Conservation (phyloP, 2,888 invertebrate genomes). For the Taenaris catops region DNA sequence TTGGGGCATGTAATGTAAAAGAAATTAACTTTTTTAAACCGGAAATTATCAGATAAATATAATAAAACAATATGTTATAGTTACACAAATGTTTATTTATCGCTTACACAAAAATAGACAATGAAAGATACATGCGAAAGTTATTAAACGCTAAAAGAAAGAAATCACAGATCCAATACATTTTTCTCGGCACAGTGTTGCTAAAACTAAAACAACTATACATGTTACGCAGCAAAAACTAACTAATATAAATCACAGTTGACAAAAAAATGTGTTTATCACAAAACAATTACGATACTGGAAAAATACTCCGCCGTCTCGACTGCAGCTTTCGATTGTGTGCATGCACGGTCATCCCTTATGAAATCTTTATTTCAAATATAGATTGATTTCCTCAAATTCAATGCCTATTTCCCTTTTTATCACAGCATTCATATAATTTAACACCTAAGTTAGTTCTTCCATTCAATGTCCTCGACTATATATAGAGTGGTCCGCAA, state of each 20-base stretch:
- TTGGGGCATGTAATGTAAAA: too few relatives aligned
- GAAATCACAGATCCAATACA: conserved; percentile 73
- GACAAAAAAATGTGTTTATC: conserved; percentile 57
- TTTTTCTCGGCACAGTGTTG: conserved; percentile 34
- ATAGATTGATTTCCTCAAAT: conserved; percentile 34
- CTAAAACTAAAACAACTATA: conserved; percentile 31
- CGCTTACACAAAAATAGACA: conserved; percentile 63
- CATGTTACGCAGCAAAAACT: conserved; percentile 38
- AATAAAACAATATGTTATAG: conserved; percentile 35
- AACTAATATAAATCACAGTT: conserved; percentile 58
- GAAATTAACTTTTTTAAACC: too few relatives aligned
- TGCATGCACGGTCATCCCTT: conserved; percentile 34
- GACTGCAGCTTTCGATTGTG: conserved; percentile 47
- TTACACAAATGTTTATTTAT: conserved; percentile 71
- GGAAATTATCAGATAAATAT: neutral
- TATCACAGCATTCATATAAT: conserved; percentile 62
- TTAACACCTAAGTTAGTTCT: conserved; percentile 34
- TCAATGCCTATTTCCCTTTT: conserved; percentile 36
- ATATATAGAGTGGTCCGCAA: conserved; percentile 45
- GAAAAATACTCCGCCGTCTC: conserved; percentile 34
- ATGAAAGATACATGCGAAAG: conserved; percentile 53
- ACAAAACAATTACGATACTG: conserved; percentile 37
- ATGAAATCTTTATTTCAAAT: conserved; percentile 31
- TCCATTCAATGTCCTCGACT: conserved; percentile 13
- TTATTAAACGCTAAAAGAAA: conserved; percentile 54